Percentiles rank a stretch among this genome's conserved stretches.
These are phyloP conservation scores for Alethe diademata DNA, from an alignment of 2,113 vertebrate species.

Conservation along the genomic window DNA sequence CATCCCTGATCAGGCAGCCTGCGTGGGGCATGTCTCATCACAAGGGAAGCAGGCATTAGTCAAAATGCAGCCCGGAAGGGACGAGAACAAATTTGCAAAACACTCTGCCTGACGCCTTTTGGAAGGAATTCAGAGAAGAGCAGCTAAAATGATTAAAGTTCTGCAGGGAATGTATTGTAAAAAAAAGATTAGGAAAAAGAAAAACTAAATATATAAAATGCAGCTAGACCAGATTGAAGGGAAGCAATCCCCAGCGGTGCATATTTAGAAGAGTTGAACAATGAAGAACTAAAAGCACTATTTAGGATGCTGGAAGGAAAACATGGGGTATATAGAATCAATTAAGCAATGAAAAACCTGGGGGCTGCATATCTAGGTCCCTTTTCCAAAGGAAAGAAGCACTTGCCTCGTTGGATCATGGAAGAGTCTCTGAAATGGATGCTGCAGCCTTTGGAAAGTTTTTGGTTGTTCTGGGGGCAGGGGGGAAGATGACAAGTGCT, in stretches of 20 bases:
- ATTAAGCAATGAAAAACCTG: not conserved
- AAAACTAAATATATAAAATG: conserved; percentile 30
- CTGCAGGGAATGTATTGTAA: conserved; percentile 25
- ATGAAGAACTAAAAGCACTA: not conserved
- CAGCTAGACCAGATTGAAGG: not conserved
- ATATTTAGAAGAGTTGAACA: conserved; percentile 14
- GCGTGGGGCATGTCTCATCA: not conserved
- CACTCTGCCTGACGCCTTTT: not conserved
- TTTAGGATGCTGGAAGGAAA: not conserved
- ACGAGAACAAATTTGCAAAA: not conserved
- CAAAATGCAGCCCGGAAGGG: conserved; percentile 3
- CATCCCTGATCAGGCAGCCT: not conserved
- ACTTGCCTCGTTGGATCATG: not conserved
- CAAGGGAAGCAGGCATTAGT: not conserved
- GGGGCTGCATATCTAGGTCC: not conserved
- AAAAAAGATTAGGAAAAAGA: conserved; percentile 34
- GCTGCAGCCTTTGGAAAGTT: not conserved
- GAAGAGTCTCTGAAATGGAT: not conserved
- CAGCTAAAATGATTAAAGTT: conserved; percentile 43
- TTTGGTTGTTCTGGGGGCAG: not conserved
- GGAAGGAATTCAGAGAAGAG: conserved; percentile 47
- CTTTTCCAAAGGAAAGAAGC: not conserved
- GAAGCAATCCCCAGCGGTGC: not conserved
- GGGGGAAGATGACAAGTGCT: fast-evolving
- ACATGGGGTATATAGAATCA: not conserved